A percentile compares a stretch with the other conserved stretches of the same genome.
phyloP scores from a whole-genome alignment of 2,797 vertebrate genomes.

The Amblyraja radiata region DNA sequence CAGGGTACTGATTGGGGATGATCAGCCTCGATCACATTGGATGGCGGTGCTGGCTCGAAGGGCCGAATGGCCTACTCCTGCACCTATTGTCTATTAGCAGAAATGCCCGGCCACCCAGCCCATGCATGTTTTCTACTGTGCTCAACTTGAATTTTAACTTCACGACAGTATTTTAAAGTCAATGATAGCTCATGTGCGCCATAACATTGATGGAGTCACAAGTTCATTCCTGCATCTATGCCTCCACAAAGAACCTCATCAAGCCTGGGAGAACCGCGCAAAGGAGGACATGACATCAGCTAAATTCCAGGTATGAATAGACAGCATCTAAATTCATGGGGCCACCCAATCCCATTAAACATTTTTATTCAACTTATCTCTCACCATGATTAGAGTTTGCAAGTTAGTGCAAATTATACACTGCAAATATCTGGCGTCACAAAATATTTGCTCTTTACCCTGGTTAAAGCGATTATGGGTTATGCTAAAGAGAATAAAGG shows the following conservation, averaged over 20 bases:
- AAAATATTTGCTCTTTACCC: not conserved
- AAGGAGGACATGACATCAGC: not conserved
- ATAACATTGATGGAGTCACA: not conserved
- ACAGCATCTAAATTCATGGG: not conserved
- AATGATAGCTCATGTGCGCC: not conserved
- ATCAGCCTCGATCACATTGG: too few species aligned
- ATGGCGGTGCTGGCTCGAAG: too few species aligned
- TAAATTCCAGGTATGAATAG: constrained; percentile 25
- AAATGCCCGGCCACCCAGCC: not conserved
- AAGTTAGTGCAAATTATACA: not conserved
- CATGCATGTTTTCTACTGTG: not conserved
- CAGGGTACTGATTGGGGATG: too few species aligned
- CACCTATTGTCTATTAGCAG: too few species aligned
- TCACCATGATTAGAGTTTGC: not conserved
- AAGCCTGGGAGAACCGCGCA: not conserved
- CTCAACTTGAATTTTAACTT: not conserved
- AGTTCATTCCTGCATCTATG: not conserved
- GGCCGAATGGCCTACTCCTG: too few species aligned
- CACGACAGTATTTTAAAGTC: not conserved
- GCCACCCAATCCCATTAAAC: not conserved
- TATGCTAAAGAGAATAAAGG: not conserved
- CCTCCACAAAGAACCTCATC: not conserved
- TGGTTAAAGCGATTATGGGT: not conserved
- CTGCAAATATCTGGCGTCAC: not conserved
- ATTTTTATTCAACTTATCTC: not conserved